Conservation (phyloP, 2,888 invertebrate genomes). For the Dasypolia templi region DNA sequence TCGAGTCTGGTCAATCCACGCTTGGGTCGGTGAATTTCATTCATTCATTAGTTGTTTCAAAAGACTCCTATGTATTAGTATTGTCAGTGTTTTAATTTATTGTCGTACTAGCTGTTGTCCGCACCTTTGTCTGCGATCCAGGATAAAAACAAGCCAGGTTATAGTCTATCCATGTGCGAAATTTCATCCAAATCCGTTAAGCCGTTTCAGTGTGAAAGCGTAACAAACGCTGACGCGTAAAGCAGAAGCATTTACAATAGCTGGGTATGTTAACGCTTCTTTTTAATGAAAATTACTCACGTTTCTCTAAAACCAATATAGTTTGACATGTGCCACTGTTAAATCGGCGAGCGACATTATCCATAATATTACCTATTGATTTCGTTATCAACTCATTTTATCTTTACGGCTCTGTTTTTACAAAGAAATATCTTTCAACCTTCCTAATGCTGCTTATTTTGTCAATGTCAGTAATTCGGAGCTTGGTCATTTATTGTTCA, state of each 20-base stretch:
- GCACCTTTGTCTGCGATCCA: no score
- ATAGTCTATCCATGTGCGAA: no score
- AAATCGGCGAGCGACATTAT: conserved; percentile 3
- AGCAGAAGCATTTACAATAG: no score
- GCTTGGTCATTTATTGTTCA: conserved; percentile 40
- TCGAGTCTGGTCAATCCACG: no score
- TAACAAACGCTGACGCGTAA: no score
- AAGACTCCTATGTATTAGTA: not conserved
- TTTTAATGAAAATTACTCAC: not conserved
- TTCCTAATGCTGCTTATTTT: conserved; percentile 52
- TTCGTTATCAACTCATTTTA: conserved; percentile 63
- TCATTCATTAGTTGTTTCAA: no score
- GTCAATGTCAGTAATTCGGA: conserved; percentile 52
- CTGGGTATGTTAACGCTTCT: not conserved
- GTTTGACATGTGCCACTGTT: conserved; percentile 35
- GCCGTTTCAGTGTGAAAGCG: no score
- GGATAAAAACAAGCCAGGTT: no score
- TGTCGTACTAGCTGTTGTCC: not conserved
- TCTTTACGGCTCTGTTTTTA: conserved; percentile 74
- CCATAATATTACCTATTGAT: conserved; percentile 65
- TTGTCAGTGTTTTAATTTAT: not conserved
- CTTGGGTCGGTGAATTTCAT: no score
- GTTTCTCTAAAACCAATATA: not conserved
- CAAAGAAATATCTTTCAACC: conserved; percentile 55
- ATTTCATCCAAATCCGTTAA: no score